Base-by-base conservation (phyloP, 1,140 invertebrate genomes). In the Neodiprion fabricii region DNA sequence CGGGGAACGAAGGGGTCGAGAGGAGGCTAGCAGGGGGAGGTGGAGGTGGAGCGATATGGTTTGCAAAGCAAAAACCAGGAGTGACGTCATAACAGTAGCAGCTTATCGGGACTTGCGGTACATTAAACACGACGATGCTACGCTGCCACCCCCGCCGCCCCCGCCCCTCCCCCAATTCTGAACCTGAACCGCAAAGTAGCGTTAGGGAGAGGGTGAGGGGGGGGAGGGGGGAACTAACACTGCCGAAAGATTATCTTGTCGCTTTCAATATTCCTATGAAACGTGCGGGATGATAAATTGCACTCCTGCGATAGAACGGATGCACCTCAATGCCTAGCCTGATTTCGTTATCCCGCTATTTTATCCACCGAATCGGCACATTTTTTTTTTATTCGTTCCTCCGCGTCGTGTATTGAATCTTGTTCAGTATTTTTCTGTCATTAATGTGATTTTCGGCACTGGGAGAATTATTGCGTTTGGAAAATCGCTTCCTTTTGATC, bases 71-170 rank as follows among this genome's bases (percentile, higher is more conserved):
- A 61, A 61, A 61, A 61, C 53, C n/a, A 61, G 8, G n/a, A 61
- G 53, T 61, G 53, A 61, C 53, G 53, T 61, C 53, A 61, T 61
- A 61, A 61, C 53, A 61, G 53, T 61, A 61, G 53, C 53, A 61
- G 53, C 53, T 61, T 61, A 61, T 61, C 53, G 53, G 53, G n/a
- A 17, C 53, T 61, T 61, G 53, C 53, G 53, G 53, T 61, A 61
- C 53, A 61, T 61, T 61, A 61, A 61, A 3, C 53, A 61, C 53
- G 53, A 61, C 53, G 53, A 61, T 17, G 53, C 5, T 4, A 61
- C n/a, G 53, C 3, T 2, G 8, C 53, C 53, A 2, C 28, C 28
- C 28, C 28, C n/a, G 53, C 11, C n/a, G 0, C 53, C 53, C 4
- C 28, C 28, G 2, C 28, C 28, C 28, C 1, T 5, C 28, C 28